Evolutionary conservation across 2,797 vertebrate species (phyloP), one percentile per base, ranked within the genome.

Genomic region (Pristis pectinata): DNA sequence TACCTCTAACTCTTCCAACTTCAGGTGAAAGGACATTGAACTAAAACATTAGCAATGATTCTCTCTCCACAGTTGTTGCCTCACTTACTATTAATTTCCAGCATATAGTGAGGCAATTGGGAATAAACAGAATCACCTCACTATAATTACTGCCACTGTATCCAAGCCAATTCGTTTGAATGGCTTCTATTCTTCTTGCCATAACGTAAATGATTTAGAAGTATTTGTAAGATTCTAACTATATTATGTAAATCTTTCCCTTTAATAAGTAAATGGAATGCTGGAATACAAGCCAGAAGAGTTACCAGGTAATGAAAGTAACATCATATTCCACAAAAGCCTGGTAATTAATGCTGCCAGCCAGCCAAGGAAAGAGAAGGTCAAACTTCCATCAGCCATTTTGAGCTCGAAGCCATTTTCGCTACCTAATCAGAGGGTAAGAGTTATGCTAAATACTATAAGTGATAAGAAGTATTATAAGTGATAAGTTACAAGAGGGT

Each of bases 371-470:
- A 98, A 97, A 96, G 96, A 96, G 77, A 97, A 96, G 96, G 97
- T 98, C 95, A 96, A 95, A 95, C 95, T 98, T 0, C 98, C 98
- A 0, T 22, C 95, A 49, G 98, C 96, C 22, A 95, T 98, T 96
- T 96, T 96, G 77, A 10, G 96, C 67, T 96, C 96, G 94, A 98
- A 97, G 95, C 96, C 98, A 89, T 95, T 85, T 92, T 97, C 96
- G 30, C 94, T 96, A 13, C 97, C 97, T 59, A 98, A 97, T 37
- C 72, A 96, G 93, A 98, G 97, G 97, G 98, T 98, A 97, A 96
- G 95, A 82, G 70, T 53, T 49, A 27, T 15, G 4, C 22, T 89
- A 59, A 89, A 89, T 67, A 91, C 17, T 15, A n/a, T 13, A 44
- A 15, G 44, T 37, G 70, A 64, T 49, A 22, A n/a, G n/a, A 59